Conservation (phyloP, 2,113 vertebrate genomes). For the Hyla sarda region DNA sequence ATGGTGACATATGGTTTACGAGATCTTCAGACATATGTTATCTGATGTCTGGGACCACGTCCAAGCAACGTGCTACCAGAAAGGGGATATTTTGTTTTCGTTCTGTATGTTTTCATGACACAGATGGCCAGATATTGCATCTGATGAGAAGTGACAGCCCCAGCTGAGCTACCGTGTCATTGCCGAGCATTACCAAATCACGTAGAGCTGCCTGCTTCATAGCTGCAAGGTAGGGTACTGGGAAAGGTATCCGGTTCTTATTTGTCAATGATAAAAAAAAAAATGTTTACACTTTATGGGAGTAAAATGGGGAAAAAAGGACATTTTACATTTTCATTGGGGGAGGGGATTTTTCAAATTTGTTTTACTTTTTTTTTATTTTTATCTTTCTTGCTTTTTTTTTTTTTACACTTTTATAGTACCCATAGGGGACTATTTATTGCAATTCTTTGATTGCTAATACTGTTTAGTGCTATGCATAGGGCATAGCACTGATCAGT, state of each 20-base stretch:
- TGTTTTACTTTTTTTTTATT: no score
- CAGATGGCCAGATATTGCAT: conserved; percentile 47
- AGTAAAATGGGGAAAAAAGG: no score
- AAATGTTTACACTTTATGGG: no score
- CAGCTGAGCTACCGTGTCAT: not conserved
- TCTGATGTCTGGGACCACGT: not conserved
- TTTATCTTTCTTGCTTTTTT: no score
- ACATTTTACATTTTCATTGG: no score
- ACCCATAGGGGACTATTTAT: no score
- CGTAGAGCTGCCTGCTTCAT: not conserved
- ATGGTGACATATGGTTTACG: not conserved
- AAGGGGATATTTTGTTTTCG: conserved; percentile 40
- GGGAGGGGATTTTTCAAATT: no score
- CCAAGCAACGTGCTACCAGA: conserved; percentile 9
- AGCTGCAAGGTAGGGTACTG: not conserved
- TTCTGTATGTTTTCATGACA: conserved; percentile 11
- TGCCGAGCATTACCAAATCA: not conserved
- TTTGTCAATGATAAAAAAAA: conserved; percentile 4
- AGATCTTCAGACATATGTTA: conserved; percentile 18
- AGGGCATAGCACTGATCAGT: no score
- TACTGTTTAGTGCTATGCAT: no score
- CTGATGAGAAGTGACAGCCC: conserved; percentile 48
- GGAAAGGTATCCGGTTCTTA: not conserved
- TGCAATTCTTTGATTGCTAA: no score
- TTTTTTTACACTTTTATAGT: no score